Percentiles rank a stretch among this genome's conserved stretches.
Evolutionary conservation across 2,113 vertebrate species (phyloP).

Genomic region (Pheucticus melanocephalus): DNA sequence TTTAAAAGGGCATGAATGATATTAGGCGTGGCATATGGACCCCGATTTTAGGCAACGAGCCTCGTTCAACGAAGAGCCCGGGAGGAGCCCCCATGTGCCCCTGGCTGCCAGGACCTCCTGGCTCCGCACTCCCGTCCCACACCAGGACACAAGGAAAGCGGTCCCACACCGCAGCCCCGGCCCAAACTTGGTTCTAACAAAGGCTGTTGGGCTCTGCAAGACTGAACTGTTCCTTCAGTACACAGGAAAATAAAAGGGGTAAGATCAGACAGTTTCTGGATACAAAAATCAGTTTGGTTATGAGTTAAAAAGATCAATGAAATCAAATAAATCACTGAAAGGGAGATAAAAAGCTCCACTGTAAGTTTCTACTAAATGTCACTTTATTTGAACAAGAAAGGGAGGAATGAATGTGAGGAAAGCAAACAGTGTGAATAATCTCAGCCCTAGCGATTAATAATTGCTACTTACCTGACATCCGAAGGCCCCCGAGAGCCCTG

Average conservation of each 20-base stretch:
- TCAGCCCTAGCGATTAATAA: not conserved
- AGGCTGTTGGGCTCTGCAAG: not conserved
- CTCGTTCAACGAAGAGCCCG: not conserved
- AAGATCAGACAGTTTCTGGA: not conserved
- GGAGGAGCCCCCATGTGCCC: not conserved
- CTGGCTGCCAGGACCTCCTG: not conserved
- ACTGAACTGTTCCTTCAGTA: not conserved
- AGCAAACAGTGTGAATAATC: slow-evolving; percentile 27
- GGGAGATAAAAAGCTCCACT: not conserved
- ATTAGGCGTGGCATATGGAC: not conserved
- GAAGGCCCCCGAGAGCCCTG: not conserved
- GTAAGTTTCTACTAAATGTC: not conserved
- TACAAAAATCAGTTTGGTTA: slow-evolving; percentile 45
- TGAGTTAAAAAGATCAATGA: slow-evolving; percentile 20
- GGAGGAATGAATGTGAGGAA: not conserved
- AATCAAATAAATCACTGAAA: slow-evolving; percentile 24
- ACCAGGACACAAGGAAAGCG: fast-evolving
- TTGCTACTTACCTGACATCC: not conserved
- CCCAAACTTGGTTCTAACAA: not conserved
- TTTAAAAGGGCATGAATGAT: not conserved
- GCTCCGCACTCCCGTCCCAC: fast-evolving
- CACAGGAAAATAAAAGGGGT: not conserved
- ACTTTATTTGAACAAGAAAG: slow-evolving; percentile 31
- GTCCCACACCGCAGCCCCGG: not conserved
- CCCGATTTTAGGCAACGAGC: fast-evolving